These are phyloP conservation scores for Nowickia ferox DNA, from an alignment of 2,888 invertebrate species.

Conservation along the genomic window DNA sequence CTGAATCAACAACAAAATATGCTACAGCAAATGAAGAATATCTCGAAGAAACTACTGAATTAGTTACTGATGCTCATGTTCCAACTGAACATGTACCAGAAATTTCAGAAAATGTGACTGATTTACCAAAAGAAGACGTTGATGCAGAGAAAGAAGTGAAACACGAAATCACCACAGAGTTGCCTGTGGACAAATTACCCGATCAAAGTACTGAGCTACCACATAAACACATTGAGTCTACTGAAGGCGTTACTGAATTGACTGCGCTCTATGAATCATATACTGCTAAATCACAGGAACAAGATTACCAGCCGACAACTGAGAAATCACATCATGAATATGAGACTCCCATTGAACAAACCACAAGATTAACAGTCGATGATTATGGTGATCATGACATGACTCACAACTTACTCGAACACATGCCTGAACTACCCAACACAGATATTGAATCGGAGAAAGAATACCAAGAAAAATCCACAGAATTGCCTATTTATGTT, in stretches of 20 bases:
- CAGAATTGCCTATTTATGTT: slow-evolving; percentile 63
- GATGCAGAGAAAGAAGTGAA: slow-evolving; percentile 14
- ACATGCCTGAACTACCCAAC: neutral
- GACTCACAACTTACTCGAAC: slow-evolving; percentile 34
- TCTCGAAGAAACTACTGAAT: slow-evolving; percentile 6
- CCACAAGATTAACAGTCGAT: slow-evolving; percentile 19
- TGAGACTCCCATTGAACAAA: neutral
- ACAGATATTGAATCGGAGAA: slow-evolving; percentile 17
- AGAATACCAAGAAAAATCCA: slow-evolving; percentile 21
- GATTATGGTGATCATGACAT: neutral
- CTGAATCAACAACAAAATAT: slow-evolving; percentile 19
- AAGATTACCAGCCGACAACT: neutral
- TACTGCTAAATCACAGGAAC: slow-evolving; percentile 46
- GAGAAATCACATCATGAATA: slow-evolving; percentile 9
- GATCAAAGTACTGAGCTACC: slow-evolving; percentile 16
- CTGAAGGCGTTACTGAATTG: slow-evolving; percentile 16
- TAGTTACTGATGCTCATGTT: neutral
- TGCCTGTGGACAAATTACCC: slow-evolving; percentile 17
- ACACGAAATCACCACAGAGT: neutral
- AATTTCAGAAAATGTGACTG: slow-evolving; percentile 5
- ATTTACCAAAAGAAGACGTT: neutral
- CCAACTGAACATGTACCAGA: slow-evolving; percentile 11
- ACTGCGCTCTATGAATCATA: slow-evolving; percentile 8
- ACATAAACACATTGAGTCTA: slow-evolving; percentile 11
- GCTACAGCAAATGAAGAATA: slow-evolving; percentile 20